A percentile compares a stretch with the other conserved stretches of the same genome.
Evolutionary conservation across 1,140 invertebrate genomes (phyloP).

Genomic region (Vanessa atalanta): DNA sequence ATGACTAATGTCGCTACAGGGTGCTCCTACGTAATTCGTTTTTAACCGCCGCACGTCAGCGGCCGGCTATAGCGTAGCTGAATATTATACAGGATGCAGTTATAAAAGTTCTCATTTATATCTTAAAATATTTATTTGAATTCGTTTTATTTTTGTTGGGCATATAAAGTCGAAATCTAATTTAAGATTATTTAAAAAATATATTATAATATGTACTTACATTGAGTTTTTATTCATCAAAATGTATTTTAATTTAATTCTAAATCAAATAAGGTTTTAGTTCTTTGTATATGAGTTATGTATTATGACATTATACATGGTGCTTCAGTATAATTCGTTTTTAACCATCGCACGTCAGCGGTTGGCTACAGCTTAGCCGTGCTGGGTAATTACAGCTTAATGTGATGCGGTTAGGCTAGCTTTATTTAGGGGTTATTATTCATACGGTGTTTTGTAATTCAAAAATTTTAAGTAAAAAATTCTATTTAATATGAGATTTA

Average conservation of each 20-base stretch:
- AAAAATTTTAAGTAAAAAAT: conserved; percentile 2
- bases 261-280: too few relatives aligned
- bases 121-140: not conserved
- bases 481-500: not conserved
- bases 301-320: too few relatives aligned
- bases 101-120: not conserved
- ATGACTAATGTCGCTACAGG: conserved; percentile 72
- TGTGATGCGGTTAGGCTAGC: not conserved
- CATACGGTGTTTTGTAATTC: not conserved
- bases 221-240: not conserved
- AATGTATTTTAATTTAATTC: too few relatives aligned
- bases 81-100: conserved; percentile 2
- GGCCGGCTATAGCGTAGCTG: conserved; percentile 20
- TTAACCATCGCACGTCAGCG: conserved; percentile 70
- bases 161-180: too few relatives aligned
- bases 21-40: conserved; percentile 70
- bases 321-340: conserved; percentile 67
- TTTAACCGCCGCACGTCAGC: conserved; percentile 73
- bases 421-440: conserved; percentile 8
- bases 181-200: not conserved
- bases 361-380: conserved; percentile 10
- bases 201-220: not conserved
- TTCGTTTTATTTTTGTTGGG: too few relatives aligned
- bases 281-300: too few relatives aligned
- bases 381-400: conserved; percentile 18